phyloP scores from a whole-genome alignment of 2,888 invertebrate species.

The Lymantria dispar region DNA sequence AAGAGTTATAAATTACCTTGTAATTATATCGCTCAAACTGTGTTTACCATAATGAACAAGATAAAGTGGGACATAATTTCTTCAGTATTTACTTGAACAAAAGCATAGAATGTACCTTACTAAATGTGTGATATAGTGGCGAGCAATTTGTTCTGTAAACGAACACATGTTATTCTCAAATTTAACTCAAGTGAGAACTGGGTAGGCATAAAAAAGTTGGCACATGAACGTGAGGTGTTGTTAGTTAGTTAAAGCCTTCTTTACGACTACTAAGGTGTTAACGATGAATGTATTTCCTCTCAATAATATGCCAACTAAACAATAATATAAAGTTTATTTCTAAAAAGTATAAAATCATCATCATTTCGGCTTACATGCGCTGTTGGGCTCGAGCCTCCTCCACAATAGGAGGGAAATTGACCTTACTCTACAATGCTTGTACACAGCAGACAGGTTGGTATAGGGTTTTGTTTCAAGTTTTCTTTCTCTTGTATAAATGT shows the following conservation, averaged over 20 bases:
- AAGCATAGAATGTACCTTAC: neutral
- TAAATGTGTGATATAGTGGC: neutral
- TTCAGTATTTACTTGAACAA: slow-evolving; percentile 23
- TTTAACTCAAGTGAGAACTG: slow-evolving; percentile 8
- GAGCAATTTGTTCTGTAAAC: slow-evolving; percentile 6
- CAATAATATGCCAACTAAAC: too few species aligned
- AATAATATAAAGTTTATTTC: too few species aligned
- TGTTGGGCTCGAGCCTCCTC: too few species aligned
- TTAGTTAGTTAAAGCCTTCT: neutral
- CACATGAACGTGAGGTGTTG: neutral
- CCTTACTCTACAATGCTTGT: too few species aligned
- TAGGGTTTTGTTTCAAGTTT: too few species aligned
- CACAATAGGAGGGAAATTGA: too few species aligned
- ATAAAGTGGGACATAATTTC: slow-evolving; percentile 52
- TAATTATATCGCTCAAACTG: slow-evolving; percentile 66
- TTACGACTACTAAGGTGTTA: too few species aligned
- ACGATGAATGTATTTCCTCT: too few species aligned
- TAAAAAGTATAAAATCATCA: too few species aligned
- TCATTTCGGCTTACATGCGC: too few species aligned
- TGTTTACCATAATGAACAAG: slow-evolving; percentile 75
- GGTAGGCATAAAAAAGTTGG: slow-evolving; percentile 3
- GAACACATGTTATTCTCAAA: slow-evolving; percentile 10
- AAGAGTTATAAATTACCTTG: slow-evolving; percentile 62
- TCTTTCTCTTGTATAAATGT: too few species aligned
- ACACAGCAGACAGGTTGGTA: too few species aligned